Conservation (phyloP, 2,113 vertebrate genomes). For the Apteryx mantelli region DNA sequence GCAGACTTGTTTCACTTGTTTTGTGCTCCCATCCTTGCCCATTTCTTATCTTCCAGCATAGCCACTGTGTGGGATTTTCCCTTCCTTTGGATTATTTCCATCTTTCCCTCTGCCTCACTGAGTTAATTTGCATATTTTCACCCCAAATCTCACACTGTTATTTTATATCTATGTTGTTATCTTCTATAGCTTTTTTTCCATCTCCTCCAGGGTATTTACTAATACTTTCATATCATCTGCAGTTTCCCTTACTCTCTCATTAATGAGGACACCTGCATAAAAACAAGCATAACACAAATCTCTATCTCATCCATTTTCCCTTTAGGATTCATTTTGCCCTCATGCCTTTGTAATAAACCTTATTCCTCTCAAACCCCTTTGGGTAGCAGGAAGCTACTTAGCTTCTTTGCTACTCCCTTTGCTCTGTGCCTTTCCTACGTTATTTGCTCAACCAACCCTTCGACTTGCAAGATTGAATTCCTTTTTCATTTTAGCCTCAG, state of each 20-base stretch:
- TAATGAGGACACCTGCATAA: conserved; percentile 9
- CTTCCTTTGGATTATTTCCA: conserved; percentile 16
- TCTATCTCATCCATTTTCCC: neutral
- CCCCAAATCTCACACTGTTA: neutral
- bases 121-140: conserved; percentile 34
- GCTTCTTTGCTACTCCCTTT: neutral
- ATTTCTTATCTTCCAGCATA: conserved; percentile 7
- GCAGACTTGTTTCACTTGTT: neutral
- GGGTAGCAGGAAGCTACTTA: neutral
- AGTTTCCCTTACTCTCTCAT: neutral
- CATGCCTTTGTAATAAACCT: neutral
- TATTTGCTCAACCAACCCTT: neutral
- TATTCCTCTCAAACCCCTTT: neutral
- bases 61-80: neutral
- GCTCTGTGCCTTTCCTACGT: fast-evolving
- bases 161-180: neutral
- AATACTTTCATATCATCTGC: neutral
- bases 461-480: neutral
- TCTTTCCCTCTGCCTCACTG: neutral
- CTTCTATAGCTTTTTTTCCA: neutral
- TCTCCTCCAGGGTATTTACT: neutral
- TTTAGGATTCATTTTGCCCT: neutral
- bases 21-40: neutral
- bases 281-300: neutral
- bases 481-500: neutral